These are phyloP conservation scores for Labeo catla DNA, from an alignment of 2,113 vertebrate species.

Conservation along the genomic window DNA sequence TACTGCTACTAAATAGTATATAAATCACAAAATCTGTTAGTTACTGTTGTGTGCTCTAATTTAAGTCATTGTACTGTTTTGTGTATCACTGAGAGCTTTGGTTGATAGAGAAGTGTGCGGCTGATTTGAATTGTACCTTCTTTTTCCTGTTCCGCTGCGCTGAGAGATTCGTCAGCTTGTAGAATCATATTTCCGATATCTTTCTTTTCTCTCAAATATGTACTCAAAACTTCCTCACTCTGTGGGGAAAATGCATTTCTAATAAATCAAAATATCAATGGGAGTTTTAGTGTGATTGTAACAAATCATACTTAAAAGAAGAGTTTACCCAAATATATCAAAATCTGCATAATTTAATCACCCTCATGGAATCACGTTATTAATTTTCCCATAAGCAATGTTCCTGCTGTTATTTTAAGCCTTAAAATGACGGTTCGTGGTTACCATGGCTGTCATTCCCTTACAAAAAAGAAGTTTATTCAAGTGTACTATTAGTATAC, in stretches of 20 bases:
- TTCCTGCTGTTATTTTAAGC: not conserved
- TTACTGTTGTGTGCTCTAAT: not conserved
- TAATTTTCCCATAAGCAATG: not conserved
- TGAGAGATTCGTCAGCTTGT: constrained; percentile 42
- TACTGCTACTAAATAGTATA: not conserved
- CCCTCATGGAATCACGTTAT: not conserved
- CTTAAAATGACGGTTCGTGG: not conserved
- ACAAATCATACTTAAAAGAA: not conserved
- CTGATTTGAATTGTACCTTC: constrained; percentile 42
- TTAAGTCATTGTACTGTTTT: not conserved
- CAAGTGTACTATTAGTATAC: too few species aligned
- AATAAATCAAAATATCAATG: not conserved
- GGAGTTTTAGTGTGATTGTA: not conserved
- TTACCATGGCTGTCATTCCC: not conserved
- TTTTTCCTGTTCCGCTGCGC: constrained; percentile 31
- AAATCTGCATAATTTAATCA: not conserved
- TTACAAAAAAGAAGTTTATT: too few species aligned
- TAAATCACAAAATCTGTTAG: not conserved
- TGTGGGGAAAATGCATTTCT: constrained; percentile 5
- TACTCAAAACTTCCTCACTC: constrained; percentile 55
- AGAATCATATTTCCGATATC: constrained; percentile 45
- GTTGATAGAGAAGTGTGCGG: not conserved
- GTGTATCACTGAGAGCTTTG: not conserved
- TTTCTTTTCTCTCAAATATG: constrained; percentile 42
- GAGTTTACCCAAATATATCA: not conserved